phyloP scores from a whole-genome alignment of 2,797 vertebrate species.

The Telmatherina bonti region DNA sequence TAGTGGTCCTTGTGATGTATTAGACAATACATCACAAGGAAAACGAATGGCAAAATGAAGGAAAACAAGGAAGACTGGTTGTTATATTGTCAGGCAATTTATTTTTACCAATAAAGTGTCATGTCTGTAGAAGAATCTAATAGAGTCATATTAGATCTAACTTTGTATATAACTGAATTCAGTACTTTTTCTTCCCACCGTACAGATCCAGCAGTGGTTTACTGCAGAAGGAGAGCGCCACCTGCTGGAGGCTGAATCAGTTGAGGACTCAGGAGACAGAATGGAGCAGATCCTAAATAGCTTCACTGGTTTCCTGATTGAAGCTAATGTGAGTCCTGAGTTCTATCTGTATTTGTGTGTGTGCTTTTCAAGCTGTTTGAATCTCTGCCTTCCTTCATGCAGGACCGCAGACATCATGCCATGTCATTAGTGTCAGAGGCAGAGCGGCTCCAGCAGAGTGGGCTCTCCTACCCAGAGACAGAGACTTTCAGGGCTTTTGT shows the following conservation, averaged over 20 bases:
- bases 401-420: slow-evolving; percentile 88
- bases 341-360: neutral
- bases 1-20: too few species aligned
- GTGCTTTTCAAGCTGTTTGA: slow-evolving; percentile 5
- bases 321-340: slow-evolving; percentile 84
- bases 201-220: slow-evolving; percentile 90
- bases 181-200: neutral
- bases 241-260: slow-evolving; percentile 80
- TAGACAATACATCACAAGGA: neutral
- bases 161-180: too few species aligned
- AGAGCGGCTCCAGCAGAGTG: slow-evolving; percentile 74
- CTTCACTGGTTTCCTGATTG: slow-evolving; percentile 88
- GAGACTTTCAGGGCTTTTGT: slow-evolving; percentile 78
- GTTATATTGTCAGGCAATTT: neutral
- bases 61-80: too few species aligned
- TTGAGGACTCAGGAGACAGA: slow-evolving; percentile 77
- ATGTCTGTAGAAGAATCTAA: neutral
- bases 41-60: neutral
- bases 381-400: slow-evolving; percentile 8
- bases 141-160: neutral
- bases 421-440: slow-evolving; percentile 87
- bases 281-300: slow-evolving; percentile 79
- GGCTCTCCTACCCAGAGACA: slow-evolving; percentile 77
- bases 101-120: neutral
- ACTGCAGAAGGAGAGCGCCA: slow-evolving; percentile 84